Percentiles rank a stretch among this genome's conserved stretches.
phyloP scores from a whole-genome alignment of 2,888 invertebrate species.

The Cheiracanthium punctorium region DNA sequence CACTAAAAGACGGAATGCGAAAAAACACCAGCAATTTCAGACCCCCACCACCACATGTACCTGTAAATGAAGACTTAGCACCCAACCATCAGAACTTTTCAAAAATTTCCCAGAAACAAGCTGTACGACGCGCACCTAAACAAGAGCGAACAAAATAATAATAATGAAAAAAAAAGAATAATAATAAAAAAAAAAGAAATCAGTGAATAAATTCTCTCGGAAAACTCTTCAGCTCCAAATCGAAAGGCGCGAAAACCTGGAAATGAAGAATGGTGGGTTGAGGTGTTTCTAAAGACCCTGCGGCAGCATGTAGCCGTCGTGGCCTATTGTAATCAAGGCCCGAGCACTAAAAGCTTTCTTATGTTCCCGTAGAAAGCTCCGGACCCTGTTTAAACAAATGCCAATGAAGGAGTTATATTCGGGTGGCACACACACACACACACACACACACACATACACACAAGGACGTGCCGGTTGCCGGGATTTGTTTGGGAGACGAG shows the following conservation, averaged over 20 bases:
- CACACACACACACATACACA: too few relatives aligned
- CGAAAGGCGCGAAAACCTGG: background rate
- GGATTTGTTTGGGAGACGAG: conserved; percentile 55
- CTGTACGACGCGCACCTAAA: background rate
- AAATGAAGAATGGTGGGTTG: background rate
- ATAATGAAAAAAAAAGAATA: background rate
- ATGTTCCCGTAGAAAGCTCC: conserved; percentile 57
- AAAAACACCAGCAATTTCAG: too few relatives aligned
- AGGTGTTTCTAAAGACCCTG: conserved; percentile 5
- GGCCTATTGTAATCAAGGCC: conserved; percentile 69
- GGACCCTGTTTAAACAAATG: conserved; percentile 69
- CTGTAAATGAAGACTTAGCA: background rate
- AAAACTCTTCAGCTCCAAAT: background rate
- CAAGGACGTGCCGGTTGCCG: conserved; percentile 35
- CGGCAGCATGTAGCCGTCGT: conserved; percentile 42
- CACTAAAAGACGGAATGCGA: background rate
- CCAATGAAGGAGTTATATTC: conserved; percentile 66
- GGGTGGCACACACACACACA: too few relatives aligned
- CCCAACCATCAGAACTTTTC: background rate
- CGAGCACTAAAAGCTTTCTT: conserved; percentile 69
- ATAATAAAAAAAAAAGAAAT: too few relatives aligned
- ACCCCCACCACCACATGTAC: too few relatives aligned
- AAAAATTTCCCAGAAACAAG: background rate
- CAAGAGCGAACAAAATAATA: background rate
- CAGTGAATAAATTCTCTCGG: background rate